Evolutionary conservation across 2,888 invertebrate genomes (phyloP).

Genomic region (Craniophora ligustri): DNA sequence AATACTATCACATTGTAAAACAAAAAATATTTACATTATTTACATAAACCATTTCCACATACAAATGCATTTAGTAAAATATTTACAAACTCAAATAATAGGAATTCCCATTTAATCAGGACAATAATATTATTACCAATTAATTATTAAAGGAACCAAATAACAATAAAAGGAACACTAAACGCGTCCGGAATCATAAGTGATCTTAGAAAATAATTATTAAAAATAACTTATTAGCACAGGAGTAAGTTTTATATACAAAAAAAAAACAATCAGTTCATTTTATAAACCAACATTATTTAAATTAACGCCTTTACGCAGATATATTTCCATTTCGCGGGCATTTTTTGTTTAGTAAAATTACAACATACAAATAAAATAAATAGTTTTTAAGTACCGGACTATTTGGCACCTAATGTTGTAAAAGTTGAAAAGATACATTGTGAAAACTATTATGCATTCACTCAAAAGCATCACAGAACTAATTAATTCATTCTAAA

Average conservation of each 20-base stretch:
- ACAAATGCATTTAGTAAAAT: constrained; percentile 74
- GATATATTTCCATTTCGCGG: neutral
- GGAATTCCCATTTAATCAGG: constrained; percentile 46
- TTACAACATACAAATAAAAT: constrained; percentile 21
- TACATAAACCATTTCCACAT: constrained; percentile 60
- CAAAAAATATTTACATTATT: constrained; percentile 83
- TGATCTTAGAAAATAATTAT: constrained; percentile 58
- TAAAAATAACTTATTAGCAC: constrained; percentile 68
- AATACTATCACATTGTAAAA: constrained; percentile 85
- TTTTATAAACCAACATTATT: constrained; percentile 58
- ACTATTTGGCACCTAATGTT: constrained; percentile 16
- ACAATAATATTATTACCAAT: constrained; percentile 59
- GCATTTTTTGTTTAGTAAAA: neutral
- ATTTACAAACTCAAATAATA: constrained; percentile 63
- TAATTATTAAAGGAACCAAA: constrained; percentile 69
- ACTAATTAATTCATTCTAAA: no score
- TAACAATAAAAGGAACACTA: constrained; percentile 71
- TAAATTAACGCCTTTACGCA: constrained; percentile 6
- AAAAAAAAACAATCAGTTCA: constrained; percentile 66
- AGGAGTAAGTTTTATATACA: constrained; percentile 51
- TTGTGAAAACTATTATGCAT: no score
- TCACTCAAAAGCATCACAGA: no score
- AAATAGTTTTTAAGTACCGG: constrained; percentile 10
- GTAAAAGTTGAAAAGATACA: no score
- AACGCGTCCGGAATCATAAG: constrained; percentile 60